A percentile compares a stretch with the other conserved stretches of the same genome.
Evolutionary conservation across 2,888 invertebrate species (phyloP).

Genomic region (Amphiduros pacificus): DNA sequence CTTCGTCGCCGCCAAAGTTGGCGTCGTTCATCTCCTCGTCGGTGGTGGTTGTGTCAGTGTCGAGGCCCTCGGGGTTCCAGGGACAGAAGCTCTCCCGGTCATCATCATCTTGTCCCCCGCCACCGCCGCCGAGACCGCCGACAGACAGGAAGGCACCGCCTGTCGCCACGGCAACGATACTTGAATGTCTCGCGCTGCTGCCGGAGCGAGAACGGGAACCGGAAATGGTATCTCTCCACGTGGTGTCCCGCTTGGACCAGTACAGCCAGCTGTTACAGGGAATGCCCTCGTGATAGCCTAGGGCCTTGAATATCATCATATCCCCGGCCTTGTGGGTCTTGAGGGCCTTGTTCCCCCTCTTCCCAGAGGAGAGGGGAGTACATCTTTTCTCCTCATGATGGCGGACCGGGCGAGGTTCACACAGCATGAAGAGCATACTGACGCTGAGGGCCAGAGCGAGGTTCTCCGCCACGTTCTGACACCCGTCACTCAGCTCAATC

Average conservation of each 20-base stretch:
- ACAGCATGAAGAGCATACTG: not conserved
- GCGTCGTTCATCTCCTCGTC: no score
- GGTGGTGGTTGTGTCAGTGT: no score
- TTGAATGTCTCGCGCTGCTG: no score
- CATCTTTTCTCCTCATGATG: no score
- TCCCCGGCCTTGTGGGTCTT: not conserved
- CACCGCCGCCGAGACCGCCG: not conserved
- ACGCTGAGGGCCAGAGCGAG: not conserved
- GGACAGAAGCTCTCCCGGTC: not conserved
- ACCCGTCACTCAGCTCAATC: not conserved
- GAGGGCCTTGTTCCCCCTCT: not conserved
- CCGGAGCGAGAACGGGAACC: no score
- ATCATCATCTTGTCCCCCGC: not conserved
- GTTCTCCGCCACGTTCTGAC: not conserved
- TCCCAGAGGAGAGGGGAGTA: not conserved
- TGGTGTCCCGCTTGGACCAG: no score
- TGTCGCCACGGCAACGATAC: no score
- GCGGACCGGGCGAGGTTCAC: not conserved
- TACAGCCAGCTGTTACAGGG: not conserved
- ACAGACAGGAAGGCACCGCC: no score
- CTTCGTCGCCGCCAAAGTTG: no score
- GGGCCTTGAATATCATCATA: not conserved
- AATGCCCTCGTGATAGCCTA: not conserved
- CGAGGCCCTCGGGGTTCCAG: slow-evolving; percentile 15
- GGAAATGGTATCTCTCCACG: no score